Percentiles rank a stretch among this genome's conserved stretches.
Evolutionary conservation across 1,140 invertebrate genomes (phyloP).

Genomic region (Leptinotarsa lineolata): DNA sequence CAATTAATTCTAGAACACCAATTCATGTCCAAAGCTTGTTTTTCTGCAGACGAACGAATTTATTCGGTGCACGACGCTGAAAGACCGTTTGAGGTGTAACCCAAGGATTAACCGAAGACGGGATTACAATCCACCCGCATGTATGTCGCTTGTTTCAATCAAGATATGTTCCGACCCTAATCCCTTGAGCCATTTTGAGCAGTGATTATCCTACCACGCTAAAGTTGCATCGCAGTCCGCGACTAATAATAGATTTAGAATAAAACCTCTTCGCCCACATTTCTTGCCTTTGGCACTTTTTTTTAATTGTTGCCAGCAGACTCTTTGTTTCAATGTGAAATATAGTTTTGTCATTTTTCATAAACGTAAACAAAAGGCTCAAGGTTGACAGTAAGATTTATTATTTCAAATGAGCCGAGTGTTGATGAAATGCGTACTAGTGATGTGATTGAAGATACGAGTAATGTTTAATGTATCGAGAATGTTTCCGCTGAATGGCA

Average conservation of each 20-base stretch:
- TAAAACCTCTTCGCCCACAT: conserved; percentile 10
- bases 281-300: background rate
- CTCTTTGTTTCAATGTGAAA: conserved; percentile 5
- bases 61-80: background rate
- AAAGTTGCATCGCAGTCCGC: background rate
- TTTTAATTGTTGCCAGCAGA: background rate
- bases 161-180: conserved; percentile 13
- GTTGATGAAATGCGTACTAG: no score
- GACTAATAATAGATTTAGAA: conserved; percentile 9
- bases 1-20: no score
- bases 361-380: background rate
- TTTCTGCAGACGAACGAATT: background rate
- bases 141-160: conserved; percentile 13
- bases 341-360: conserved; percentile 3
- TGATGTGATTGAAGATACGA: no score
- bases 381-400: background rate
- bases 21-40: background rate
- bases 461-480: no score
- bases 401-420: no score
- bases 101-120: conserved; percentile 9
- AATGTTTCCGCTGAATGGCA: no score
- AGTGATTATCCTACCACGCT: conserved; percentile 17
- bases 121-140: conserved; percentile 22
- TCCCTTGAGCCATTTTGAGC: conserved; percentile 19
- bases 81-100: background rate